Evolutionary conservation across 2,888 invertebrate genomes (phyloP).

Genomic region (Drosophila neonasuta): DNA sequence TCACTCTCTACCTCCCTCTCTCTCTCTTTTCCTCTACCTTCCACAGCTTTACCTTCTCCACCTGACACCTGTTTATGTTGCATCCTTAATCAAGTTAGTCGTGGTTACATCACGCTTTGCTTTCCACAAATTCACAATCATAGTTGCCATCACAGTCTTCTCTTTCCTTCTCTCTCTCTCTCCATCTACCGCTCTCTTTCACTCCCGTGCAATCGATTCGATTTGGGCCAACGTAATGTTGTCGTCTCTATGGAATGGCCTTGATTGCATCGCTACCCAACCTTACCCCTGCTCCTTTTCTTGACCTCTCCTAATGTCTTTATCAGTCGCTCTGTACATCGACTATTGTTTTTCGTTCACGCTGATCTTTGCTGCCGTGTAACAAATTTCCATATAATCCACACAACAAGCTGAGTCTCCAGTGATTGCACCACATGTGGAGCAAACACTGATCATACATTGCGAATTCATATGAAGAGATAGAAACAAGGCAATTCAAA

Average conservation of each 20-base stretch:
- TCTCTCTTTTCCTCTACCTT: neutral
- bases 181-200: neutral
- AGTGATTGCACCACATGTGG: neutral
- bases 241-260: slow-evolving; percentile 52
- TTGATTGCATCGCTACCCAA: slow-evolving; percentile 57
- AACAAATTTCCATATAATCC: slow-evolving; percentile 42
- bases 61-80: slow-evolving; percentile 37
- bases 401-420: slow-evolving; percentile 5
- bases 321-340: slow-evolving; percentile 56
- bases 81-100: slow-evolving; percentile 56
- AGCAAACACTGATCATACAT: neutral
- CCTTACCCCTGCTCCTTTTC: neutral
- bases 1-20: neutral
- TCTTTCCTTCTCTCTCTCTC: neutral
- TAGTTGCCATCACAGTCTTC: no score
- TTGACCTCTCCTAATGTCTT: slow-evolving; percentile 48
- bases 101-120: slow-evolving; percentile 51
- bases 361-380: slow-evolving; percentile 48
- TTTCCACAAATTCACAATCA: slow-evolving; percentile 31
- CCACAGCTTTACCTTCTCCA: slow-evolving; percentile 11
- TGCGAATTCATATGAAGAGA: neutral
- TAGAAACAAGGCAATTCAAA: neutral
- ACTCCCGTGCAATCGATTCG: slow-evolving; percentile 62
- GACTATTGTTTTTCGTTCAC: slow-evolving; percentile 8
- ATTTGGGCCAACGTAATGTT: slow-evolving; percentile 60